Percentiles rank a stretch among this genome's conserved stretches.
phyloP scores from a whole-genome alignment of 2,797 vertebrate species.

The Tenualosa ilisha region DNA sequence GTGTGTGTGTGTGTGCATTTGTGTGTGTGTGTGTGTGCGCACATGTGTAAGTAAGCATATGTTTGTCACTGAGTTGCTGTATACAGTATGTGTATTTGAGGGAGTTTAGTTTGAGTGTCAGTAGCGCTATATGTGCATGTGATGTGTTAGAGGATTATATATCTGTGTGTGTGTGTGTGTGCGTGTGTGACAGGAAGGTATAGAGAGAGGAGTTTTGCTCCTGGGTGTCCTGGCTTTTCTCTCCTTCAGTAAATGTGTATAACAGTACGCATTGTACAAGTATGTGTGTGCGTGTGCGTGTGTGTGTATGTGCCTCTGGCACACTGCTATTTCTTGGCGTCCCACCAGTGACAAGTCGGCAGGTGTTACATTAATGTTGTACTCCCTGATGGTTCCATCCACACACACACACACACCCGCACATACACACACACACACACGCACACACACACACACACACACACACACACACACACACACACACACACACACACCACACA shows the following conservation, averaged over 20 bases:
- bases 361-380: conserved; percentile 4
- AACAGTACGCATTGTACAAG: too few relatives aligned
- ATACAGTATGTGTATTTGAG: too few relatives aligned
- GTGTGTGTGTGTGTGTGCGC: neutral
- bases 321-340: neutral
- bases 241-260: too few relatives aligned
- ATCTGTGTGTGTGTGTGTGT: conserved; percentile 28
- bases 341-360: neutral
- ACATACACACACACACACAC: neutral
- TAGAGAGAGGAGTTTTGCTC: too few relatives aligned
- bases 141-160: neutral
- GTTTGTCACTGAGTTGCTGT: neutral
- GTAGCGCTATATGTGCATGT: too few relatives aligned
- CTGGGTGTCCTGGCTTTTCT: neutral
- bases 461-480: neutral
- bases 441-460: neutral
- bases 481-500: neutral
- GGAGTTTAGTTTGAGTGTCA: too few relatives aligned
- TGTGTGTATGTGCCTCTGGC: neutral
- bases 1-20: neutral
- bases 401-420: neutral
- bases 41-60: neutral
- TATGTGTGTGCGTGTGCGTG: neutral
- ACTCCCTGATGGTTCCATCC: neutral
- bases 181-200: neutral